Evolutionary conservation across 1,140 invertebrate species (phyloP).

Genomic region (Rhizoglyphus robini): DNA sequence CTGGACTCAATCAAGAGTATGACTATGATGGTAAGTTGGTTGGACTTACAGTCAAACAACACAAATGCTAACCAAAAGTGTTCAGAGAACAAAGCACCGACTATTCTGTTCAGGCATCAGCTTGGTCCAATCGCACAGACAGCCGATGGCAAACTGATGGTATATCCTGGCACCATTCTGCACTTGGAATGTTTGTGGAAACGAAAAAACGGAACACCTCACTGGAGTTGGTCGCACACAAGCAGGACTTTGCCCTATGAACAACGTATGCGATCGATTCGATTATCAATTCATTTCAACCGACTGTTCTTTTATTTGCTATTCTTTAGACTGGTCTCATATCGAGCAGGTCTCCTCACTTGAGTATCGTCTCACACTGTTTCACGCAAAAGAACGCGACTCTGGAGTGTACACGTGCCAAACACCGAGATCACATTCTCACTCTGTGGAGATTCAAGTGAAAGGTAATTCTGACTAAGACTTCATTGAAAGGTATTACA

Average conservation of each 20-base stretch:
- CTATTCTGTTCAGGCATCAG: constrained; percentile 62
- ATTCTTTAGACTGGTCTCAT: too few species aligned
- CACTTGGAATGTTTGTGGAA: constrained; percentile 78
- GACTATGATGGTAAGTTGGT: constrained; percentile 57
- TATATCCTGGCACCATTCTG: constrained; percentile 65
- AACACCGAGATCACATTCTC: constrained; percentile 60
- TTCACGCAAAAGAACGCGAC: constrained; percentile 59
- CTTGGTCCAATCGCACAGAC: constrained; percentile 68
- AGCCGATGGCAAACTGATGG: constrained; percentile 64
- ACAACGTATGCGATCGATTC: not conserved
- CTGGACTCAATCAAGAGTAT: constrained; percentile 64
- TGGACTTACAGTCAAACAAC: not conserved
- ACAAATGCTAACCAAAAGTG: constrained; percentile 11
- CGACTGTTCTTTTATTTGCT: too few species aligned
- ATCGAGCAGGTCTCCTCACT: constrained; percentile 49
- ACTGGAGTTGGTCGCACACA: constrained; percentile 53
- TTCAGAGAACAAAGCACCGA: constrained; percentile 66
- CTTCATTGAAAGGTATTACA: too few species aligned
- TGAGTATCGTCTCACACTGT: constrained; percentile 64
- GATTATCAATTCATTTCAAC: too few species aligned
- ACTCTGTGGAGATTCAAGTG: constrained; percentile 61
- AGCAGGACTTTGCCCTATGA: not conserved
- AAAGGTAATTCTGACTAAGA: constrained; percentile 49
- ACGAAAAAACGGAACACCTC: constrained; percentile 61
- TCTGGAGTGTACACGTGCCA: constrained; percentile 63